Conservation (phyloP, 2,888 invertebrate species). For the Cerastoderma edule region DNA sequence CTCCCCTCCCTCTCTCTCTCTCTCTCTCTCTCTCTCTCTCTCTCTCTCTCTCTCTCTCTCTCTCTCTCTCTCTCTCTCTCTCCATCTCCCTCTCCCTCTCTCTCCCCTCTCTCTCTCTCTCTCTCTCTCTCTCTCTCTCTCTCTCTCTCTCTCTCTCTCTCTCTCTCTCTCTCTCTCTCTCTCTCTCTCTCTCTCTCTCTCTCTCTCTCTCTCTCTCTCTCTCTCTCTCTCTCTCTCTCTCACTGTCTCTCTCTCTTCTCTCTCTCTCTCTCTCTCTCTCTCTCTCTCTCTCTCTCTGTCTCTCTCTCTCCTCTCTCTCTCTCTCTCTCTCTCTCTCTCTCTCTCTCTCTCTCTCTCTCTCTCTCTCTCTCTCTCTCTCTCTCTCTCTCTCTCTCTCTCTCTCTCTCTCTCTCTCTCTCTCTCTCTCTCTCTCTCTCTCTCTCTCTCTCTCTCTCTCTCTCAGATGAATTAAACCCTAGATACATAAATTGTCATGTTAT, state of each 20-base stretch:
- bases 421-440: constrained; percentile 4
- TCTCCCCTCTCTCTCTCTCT: neutral
- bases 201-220: neutral
- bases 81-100: too few relatives aligned
- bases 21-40: too few relatives aligned
- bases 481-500: neutral
- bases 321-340: constrained; percentile 4
- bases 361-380: constrained; percentile 10
- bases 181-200: neutral
- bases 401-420: constrained; percentile 11
- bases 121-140: neutral
- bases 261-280: neutral
- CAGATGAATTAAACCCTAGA: neutral
- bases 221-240: neutral
- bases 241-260: neutral
- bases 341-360: constrained; percentile 11
- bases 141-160: neutral
- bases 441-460: constrained; percentile 10
- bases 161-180: neutral
- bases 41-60: neutral
- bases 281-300: neutral
- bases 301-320: constrained; percentile 2
- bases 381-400: constrained; percentile 7
- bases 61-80: too few relatives aligned
- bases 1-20: too few relatives aligned